phyloP scores from a whole-genome alignment of 2,797 vertebrate genomes.

The Eulemur mongoz region DNA sequence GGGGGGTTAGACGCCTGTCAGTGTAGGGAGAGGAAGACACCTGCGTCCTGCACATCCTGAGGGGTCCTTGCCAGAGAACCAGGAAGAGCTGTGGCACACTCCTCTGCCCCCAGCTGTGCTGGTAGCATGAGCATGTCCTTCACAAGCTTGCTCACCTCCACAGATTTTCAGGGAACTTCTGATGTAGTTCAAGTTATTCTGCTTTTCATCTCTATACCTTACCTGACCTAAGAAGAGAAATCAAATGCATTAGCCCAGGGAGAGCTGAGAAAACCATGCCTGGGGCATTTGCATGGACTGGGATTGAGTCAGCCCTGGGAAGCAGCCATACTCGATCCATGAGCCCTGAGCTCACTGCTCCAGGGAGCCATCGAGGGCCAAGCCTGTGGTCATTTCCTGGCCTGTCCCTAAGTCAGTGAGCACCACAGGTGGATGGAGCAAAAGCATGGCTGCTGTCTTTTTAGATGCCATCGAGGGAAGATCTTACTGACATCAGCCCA shows the following conservation, averaged over 20 bases:
- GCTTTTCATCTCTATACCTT: no score
- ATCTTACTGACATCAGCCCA: not conserved
- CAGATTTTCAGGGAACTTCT: not conserved
- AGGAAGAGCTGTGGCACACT: not conserved
- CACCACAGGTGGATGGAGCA: no score
- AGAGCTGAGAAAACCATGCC: accelerated
- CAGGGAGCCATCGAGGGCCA: accelerated
- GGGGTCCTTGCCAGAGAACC: not conserved
- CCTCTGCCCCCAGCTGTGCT: not conserved
- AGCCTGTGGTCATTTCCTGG: not conserved
- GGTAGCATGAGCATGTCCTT: not conserved
- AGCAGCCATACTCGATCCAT: accelerated
- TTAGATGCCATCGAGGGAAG: not conserved
- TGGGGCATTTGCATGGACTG: accelerated
- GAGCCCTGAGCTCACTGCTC: not conserved
- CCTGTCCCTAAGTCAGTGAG: not conserved
- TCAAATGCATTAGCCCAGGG: not conserved
- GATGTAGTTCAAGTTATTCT: not conserved
- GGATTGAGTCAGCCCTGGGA: accelerated
- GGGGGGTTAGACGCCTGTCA: not conserved
- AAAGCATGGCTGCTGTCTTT: not conserved
- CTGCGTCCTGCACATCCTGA: no score
- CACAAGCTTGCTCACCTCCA: not conserved
- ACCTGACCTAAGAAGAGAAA: not conserved
- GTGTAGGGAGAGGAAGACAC: not conserved